Evolutionary conservation across 2,888 invertebrate species (phyloP), one percentile per base, ranked within the genome.

Genomic region (Drosophila melanosoma): DNA sequence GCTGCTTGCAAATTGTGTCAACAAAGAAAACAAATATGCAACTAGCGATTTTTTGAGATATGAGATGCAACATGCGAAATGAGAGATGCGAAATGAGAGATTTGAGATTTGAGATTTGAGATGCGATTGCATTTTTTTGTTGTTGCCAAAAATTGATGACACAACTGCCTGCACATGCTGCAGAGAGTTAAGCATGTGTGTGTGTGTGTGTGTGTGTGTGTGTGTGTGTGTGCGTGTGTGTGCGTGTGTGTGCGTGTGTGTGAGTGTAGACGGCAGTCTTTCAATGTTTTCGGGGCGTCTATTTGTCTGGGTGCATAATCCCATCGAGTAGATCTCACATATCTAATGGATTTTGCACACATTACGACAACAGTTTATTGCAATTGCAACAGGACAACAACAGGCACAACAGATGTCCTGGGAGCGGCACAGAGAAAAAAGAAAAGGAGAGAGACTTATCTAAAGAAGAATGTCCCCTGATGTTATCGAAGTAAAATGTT

Each of bases 331-430:
- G 71, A 88, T 86, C 88, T 80, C 78, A 88, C 85, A 88, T 86
- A 77, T 83, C 85, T 82, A 86, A 86, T 86, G 88, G 86, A 86
- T 86, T 86, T 86, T 58, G 85, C 85, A 88, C 85, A 86, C 88
- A 86, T 86, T 84, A 65, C 36, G 53, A 56, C 53, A 51, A 66
- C 53, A 51, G 56, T 12, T 65, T 29, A 6, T 58, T 58, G 61
- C 69, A 66, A 69, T 26, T 69, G 66, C 54, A 57, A 57, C 69
- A 74, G 80, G 63, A 76, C 80, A 79, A 74, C 69, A n/a, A n/a
- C n/a, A n/a, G 60, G 36, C 38, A 64, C 72, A 80, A 58, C 76
- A 74, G 79, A 82, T 77, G 69, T 35, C 15, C 35, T 59, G 36
- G 32, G 33, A 38, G 53, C 26, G 23, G 26, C n/a, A 12, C 23